Percentiles rank a stretch among this genome's conserved stretches.
These are phyloP conservation scores for Tragelaphus scriptus DNA, from an alignment of 2,113 vertebrate species.

Conservation along the genomic window DNA sequence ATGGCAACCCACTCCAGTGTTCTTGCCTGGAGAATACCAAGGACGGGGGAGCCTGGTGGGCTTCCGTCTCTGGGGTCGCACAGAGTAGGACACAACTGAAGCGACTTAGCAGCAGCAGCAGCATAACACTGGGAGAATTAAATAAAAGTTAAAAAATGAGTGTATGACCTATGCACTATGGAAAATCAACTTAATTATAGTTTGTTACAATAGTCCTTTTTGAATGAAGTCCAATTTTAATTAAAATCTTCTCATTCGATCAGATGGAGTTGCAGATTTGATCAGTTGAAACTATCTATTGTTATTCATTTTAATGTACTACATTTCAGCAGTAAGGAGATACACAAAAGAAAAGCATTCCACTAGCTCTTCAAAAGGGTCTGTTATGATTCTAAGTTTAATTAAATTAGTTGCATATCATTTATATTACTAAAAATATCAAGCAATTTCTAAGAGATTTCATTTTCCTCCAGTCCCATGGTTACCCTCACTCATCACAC, in stretches of 20 bases:
- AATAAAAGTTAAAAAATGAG: conserved; percentile 39
- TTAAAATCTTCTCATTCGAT: conserved; percentile 58
- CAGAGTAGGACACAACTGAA: no score
- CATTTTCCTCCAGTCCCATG: neutral
- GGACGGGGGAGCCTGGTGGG: no score
- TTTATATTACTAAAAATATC: conserved; percentile 38
- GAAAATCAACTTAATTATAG: conserved; percentile 57
- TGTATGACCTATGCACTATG: neutral
- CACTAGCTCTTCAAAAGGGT: conserved; percentile 30
- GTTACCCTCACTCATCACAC: neutral
- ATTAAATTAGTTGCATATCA: conserved; percentile 60
- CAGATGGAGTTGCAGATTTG: conserved; percentile 47
- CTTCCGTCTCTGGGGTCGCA: no score
- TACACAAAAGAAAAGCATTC: conserved; percentile 44
- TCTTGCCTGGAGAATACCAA: no score
- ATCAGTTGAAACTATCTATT: conserved; percentile 41
- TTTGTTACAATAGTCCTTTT: conserved; percentile 26
- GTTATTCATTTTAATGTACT: conserved; percentile 47
- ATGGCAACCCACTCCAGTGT: no score
- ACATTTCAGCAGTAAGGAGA: conserved; percentile 9
- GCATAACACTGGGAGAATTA: neutral
- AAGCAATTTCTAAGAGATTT: neutral
- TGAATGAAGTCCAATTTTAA: conserved; percentile 25
- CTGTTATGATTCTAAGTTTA: conserved; percentile 51
- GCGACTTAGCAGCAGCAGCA: no score